Base-by-base conservation (phyloP, 2,888 invertebrate genomes). In the Hydropsyche betteni region DNA sequence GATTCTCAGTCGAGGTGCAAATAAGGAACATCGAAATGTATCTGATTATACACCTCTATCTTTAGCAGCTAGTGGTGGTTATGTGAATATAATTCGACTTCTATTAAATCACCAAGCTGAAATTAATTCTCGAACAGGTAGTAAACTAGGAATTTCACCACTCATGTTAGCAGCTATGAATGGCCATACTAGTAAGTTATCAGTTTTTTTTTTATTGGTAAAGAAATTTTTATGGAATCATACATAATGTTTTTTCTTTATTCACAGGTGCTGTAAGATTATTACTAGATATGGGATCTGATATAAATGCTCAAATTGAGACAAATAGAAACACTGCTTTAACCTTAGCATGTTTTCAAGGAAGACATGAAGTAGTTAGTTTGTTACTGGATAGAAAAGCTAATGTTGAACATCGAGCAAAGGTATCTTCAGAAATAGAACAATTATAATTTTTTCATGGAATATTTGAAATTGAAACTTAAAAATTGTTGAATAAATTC, bases 161-260 rank as follows among this genome's bases (percentile, higher is more conserved):
- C 89, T 99, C 74, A 99, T 99, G 99, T 86, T 99, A 83, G 98
- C 99, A 16, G 97, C 99, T 34, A 99, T 99, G 99, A 99, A 99
- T 88, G 99, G 99, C 0, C 96, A 97, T 83, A 93, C 94, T 69
- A 85, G 86, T 87, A 81, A 80, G 80, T 74, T 53, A 0, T 73
- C 10, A 69, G 55, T 24, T 58, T 33, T 64, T 34, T 44, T 44
- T 36, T 50, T 1, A 55, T 3, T 53, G 8, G 4, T 58, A 53
- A 68, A 38, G n/a, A 34, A n/a, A 24, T 44, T 44, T 44, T 44
- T 44, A 44, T 8, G 4, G 0, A 44, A 44, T 53, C 8, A 52
- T 4, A 58, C 38, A 2, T 6, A 12, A 36, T 5, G 77, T 16
- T 71, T 34, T 51, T 52, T 36, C 68, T 8, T 52, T 38, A 16